Base-by-base conservation (phyloP, 2,113 vertebrate genomes). In the Lethenteron reissneri region DNA sequence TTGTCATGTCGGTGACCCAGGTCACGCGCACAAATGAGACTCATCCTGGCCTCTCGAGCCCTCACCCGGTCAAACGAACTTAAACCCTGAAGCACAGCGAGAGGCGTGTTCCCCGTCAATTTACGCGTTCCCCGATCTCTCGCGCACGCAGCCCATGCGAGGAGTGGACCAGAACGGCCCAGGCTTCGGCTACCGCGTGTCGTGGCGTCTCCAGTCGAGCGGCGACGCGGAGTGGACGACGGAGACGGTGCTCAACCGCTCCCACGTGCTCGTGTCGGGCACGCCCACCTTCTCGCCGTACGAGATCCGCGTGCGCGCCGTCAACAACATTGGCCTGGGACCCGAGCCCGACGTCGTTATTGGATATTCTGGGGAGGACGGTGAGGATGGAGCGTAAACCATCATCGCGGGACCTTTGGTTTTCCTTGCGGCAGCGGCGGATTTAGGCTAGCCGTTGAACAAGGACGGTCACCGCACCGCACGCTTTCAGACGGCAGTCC, bases 321-420 rank as follows among this genome's bases (percentile, higher is more conserved):
- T 83, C 73, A 99, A 99, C 0, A 88, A 95, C 71, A 88, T 88
- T 11, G 94, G 94, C 57, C 70, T 74, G 12, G 88, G 87, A 2
- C 85, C 86, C 0, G 87, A 89, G 78, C 90, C 92, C 0, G 85
- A 85, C 21, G 76, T 85, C 2, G 72, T 87, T 75, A 84, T 84
- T 1, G 94, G 94, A 17, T 89, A 86, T 8, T 96, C 94, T 0
- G 94, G 92, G 71, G 94, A 99, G 79, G 91, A 97, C 78, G 84
- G 94, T 99, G 80, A 92, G 41, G 41, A 41, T 41, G 41, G 41
- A 41, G 41, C 5, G 41, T 41, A 41, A 41, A 41, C 41, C 41
- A 41, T 41, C 25, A 41, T 41, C 41, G 41, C 41, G 41, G 41
- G 41, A 41, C 41, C 41, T 41, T 1, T 2, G 41, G 41, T 41